Evolutionary conservation across 2,797 vertebrate genomes (phyloP), one percentile per base, ranked within the genome.

Genomic region (Sciurus vulgaris): DNA sequence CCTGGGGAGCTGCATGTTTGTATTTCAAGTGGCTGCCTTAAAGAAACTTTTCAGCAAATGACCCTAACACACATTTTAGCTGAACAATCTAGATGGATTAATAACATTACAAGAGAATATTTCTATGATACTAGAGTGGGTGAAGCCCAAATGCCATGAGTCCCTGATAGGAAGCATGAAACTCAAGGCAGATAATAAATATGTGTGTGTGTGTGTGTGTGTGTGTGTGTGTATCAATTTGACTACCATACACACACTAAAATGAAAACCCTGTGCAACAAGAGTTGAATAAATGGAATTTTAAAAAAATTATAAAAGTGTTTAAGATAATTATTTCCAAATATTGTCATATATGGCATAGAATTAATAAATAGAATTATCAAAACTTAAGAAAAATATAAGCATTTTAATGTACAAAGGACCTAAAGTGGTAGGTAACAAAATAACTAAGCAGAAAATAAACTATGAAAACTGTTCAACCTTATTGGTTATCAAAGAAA

Each of bases 381-480:
- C 24, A 73, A 78, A 30, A 35, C 20, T 65, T 65, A 63, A 72
- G 87, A 63, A 96, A 96, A 89, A 83, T 41, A 14, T 1, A 82
- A 93, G 22, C 59, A 86, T 3, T 51, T 93, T 59, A 79, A 49
- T 74, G 70, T 14, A 84, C 47, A 74, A 63, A 85, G 41, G 38
- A 73, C 2, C 17, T 54, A 70, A 72, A 10, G 13, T 51, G 22
- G 41, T 24, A 74, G 61, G 30, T 33, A 38, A 88, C 14, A 82
- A 88, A 84, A 81, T 10, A 73, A 59, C 2, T 61, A 77, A 83
- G 56, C 78, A 63, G 65, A 83, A 83, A 89, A 79, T 56, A 73
- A 79, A 74, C 47, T 5, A 63, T n/a, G 54, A 65, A 78, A 92
- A 83, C 69, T 88, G n/a, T 2, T 47, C 18, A 83, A 73, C 44